Percentiles rank a stretch among this genome's conserved stretches.
phyloP scores from a whole-genome alignment of 2,888 invertebrate genomes.

The Lithophane leautieri region DNA sequence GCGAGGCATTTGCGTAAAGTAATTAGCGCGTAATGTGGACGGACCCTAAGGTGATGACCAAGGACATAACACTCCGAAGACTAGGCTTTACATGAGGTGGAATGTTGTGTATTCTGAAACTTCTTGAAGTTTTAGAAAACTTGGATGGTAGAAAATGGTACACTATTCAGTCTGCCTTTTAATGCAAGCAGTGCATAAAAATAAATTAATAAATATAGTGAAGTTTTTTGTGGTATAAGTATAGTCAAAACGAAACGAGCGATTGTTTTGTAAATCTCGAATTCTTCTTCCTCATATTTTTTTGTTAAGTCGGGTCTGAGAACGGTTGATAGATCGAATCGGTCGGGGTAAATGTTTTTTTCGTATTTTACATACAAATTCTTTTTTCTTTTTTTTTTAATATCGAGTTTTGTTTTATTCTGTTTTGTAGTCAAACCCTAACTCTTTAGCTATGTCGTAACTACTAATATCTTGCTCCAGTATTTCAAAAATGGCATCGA shows the following conservation, averaged over 20 bases:
- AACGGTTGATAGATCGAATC: no score
- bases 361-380: no score
- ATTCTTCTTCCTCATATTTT: not conserved
- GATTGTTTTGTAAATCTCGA: not conserved
- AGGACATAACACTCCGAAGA: conserved; percentile 44
- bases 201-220: not conserved
- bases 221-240: not conserved
- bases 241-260: no score
- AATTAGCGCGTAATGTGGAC: conserved; percentile 86
- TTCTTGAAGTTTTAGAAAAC: conserved; percentile 23
- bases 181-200: not conserved
- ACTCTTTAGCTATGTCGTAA: no score
- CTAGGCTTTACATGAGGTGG: conserved; percentile 19
- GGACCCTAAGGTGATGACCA: conserved; percentile 72
- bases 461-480: no score
- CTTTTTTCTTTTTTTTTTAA: no score
- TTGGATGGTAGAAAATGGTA: not conserved
- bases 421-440: no score
- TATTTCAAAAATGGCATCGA: no score
- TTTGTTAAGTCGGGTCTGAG: not conserved
- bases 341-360: no score
- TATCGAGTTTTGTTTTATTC: no score
- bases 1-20: conserved; percentile 85
- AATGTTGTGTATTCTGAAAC: not conserved
- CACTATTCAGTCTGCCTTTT: not conserved